Percentiles rank a stretch among this genome's conserved stretches.
These are phyloP conservation scores for Aphidius gifuensis DNA, from an alignment of 1,140 invertebrate genomes.

Conservation along the genomic window DNA sequence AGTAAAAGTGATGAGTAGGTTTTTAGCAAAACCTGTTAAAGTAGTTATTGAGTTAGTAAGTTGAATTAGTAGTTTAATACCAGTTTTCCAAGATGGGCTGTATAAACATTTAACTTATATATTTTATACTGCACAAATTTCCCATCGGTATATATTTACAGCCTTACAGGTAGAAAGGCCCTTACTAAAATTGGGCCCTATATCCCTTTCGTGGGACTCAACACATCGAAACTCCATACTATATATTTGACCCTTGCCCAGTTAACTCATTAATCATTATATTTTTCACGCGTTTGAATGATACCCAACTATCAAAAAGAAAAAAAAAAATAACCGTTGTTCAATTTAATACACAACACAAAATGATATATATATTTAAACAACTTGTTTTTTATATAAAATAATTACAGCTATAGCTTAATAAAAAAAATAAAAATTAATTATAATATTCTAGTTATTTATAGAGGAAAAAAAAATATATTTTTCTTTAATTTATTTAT, in stretches of 20 bases:
- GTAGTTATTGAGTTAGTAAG: not conserved
- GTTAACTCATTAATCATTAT: constrained; percentile 45
- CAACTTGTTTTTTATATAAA: too few species aligned
- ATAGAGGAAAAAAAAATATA: too few species aligned
- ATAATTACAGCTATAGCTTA: too few species aligned
- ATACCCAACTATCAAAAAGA: not conserved
- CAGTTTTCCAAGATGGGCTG: constrained; percentile 38
- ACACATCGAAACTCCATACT: constrained; percentile 22
- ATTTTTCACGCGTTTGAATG: constrained; percentile 30
- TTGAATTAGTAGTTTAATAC: constrained; percentile 18
- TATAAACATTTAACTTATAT: not conserved
- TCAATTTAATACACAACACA: constrained; percentile 1
- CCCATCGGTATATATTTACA: constrained; percentile 32
- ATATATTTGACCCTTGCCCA: constrained; percentile 14
- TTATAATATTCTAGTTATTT: too few species aligned
- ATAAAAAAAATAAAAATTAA: too few species aligned
- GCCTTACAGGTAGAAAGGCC: constrained; percentile 16
- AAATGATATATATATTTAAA: too few species aligned
- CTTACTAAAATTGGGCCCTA: constrained; percentile 44
- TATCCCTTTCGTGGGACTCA: constrained; percentile 19
- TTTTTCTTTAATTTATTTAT: too few species aligned
- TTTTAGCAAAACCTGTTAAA: constrained; percentile 5
- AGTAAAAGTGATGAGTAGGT: too few species aligned
- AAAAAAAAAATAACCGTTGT: constrained; percentile 16
- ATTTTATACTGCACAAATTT: constrained; percentile 17